These are phyloP conservation scores for Battus philenor DNA, from an alignment of 1,140 invertebrate genomes.

Conservation along the genomic window DNA sequence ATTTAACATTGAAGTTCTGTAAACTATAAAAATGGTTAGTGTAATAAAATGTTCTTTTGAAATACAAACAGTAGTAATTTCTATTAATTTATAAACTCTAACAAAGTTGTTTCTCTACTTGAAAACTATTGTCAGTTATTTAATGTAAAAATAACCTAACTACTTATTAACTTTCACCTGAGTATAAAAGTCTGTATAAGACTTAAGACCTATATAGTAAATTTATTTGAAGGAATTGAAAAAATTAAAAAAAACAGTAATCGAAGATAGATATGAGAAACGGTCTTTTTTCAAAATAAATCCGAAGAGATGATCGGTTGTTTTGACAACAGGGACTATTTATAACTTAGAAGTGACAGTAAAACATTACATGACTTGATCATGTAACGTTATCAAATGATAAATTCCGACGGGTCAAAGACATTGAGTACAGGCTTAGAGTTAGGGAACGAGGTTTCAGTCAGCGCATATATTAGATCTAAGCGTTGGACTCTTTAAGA, in stretches of 20 bases:
- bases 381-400: background rate
- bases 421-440: slow-evolving; percentile 7
- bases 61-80: slow-evolving; percentile 4
- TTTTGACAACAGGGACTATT: background rate
- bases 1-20: too few relatives aligned
- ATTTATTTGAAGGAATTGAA: slow-evolving; percentile 2
- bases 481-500: slow-evolving; percentile 92
- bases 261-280: slow-evolving; percentile 4
- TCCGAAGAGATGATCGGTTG: background rate
- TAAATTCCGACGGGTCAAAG: slow-evolving; percentile 9
- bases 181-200: slow-evolving; percentile 13
- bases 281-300: slow-evolving; percentile 5
- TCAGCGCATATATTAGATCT: slow-evolving; percentile 43
- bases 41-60: background rate
- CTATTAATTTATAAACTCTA: background rate
- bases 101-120: slow-evolving; percentile 7
- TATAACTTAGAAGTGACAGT: background rate
- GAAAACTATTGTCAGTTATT: slow-evolving; percentile 14
- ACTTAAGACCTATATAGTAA: slow-evolving; percentile 6
- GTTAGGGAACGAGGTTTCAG: slow-evolving; percentile 12
- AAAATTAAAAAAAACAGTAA: too few relatives aligned
- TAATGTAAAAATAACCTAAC: slow-evolving; percentile 5
- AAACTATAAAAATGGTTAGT: too few relatives aligned
- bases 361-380: too few relatives aligned
- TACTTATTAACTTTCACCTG: slow-evolving; percentile 4